Conservation (phyloP, 92 coral and sea anemone species). For the Parazoanthus darwini region DNA sequence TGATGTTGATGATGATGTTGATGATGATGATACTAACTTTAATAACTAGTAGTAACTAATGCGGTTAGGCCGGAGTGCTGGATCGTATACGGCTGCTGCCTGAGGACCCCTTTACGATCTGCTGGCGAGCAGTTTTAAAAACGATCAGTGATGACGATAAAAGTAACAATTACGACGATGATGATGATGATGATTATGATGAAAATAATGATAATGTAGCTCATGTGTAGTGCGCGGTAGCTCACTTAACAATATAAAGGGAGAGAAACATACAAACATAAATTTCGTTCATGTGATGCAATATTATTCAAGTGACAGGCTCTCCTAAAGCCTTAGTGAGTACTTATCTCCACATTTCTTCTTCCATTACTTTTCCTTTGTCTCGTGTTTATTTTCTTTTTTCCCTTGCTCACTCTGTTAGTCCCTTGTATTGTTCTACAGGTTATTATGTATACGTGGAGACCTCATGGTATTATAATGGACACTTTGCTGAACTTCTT, state of each 20-base stretch:
- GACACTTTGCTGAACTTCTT: constrained; percentile 82
- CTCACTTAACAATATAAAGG: background rate
- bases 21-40: background rate
- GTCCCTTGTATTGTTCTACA: constrained; percentile 5
- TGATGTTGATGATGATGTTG: background rate
- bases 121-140: too few species aligned
- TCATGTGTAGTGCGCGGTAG: background rate
- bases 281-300: background rate
- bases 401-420: background rate
- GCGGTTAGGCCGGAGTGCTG: too few species aligned
- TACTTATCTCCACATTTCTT: background rate
- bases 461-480: background rate
- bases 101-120: too few species aligned
- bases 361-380: too few species aligned
- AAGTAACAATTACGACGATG: background rate
- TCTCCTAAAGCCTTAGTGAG: background rate
- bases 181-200: background rate
- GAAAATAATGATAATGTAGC: background rate
- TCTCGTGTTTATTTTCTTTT: too few species aligned
- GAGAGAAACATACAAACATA: too few species aligned
- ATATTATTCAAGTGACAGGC: background rate
- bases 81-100: too few species aligned
- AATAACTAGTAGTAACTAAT: too few species aligned
- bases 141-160: background rate
- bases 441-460: constrained; percentile 90